These are phyloP conservation scores for Pseudobourletiella spinata DNA, from an alignment of 1,140 invertebrate genomes.

Conservation along the genomic window DNA sequence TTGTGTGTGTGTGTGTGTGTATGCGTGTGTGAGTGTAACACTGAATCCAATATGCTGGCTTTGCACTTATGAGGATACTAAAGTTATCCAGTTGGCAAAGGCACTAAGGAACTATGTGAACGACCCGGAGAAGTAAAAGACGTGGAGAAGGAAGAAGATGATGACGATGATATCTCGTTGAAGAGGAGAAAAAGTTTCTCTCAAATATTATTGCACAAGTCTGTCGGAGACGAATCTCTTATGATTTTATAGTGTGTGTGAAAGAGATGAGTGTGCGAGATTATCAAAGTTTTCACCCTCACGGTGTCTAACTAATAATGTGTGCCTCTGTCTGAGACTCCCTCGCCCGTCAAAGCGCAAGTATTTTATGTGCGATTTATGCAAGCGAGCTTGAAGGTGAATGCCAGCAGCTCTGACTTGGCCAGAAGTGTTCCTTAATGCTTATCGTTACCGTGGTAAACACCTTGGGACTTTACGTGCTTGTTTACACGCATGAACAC, in stretches of 20 bases:
- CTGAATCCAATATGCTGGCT: no score
- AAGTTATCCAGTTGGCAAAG: no score
- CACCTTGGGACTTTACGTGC: no score
- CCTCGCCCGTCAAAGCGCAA: not conserved
- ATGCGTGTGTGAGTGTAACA: no score
- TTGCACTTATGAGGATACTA: no score
- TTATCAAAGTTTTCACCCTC: not conserved
- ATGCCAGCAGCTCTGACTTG: not conserved
- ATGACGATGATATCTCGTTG: not conserved
- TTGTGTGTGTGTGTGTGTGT: no score
- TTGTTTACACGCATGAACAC: no score
- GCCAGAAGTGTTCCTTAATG: no score
- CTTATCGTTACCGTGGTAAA: no score
- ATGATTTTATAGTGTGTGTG: not conserved
- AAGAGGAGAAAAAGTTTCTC: not conserved
- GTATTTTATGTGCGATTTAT: conserved; percentile 3
- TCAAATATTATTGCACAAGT: not conserved
- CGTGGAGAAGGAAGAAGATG: not conserved
- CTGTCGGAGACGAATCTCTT: not conserved
- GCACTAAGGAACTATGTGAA: not conserved
- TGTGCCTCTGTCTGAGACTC: not conserved
- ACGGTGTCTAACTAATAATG: not conserved
- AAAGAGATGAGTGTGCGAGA: not conserved
- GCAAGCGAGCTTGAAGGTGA: not conserved
- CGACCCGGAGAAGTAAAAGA: not conserved